Base-by-base conservation (phyloP, 2,113 vertebrate species). In the Brevimyrus niger region DNA sequence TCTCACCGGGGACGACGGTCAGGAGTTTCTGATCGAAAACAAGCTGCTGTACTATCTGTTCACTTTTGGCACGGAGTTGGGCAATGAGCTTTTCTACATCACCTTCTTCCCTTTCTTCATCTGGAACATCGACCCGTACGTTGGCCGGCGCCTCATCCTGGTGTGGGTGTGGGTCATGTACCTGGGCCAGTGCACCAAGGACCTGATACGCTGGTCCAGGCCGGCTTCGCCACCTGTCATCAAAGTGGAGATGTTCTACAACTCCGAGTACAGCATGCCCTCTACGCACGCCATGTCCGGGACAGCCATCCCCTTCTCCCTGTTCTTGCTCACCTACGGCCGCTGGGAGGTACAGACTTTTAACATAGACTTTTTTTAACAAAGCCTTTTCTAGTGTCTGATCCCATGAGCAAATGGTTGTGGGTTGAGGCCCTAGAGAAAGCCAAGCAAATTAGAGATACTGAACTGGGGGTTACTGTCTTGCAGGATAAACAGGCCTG, bases 101-200 rank as follows among this genome's bases (percentile, higher is more conserved):
- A 93, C 95, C 13, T 99, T 99, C 92, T 99, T 99, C 93, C 97
- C 98, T 2, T 98, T 97, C 94, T 93, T 97, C 90, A 95, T 97
- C 90, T 99, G 98, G 98, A 99, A 99, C 93, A 87, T 99, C 92
- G 98, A 99, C 94, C 93, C 96, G 3, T 96, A 96, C 87, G 95
- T 99, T 89, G 94, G 97, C 94, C 94, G 98, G 86, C 92, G 97
- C 92, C 95, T 99, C 8, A 95, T 99, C 92, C 94, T 97, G 91
- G 93, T 99, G 73, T 99, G 98, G 98, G 98, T 98, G 86, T 96
- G 97, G 97, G 98, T 98, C 92, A 99, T 99, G 98, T 99, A 98
- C 94, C 92, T 99, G 94, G 98, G 98, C 4, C 98, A 99, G 96
- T 98, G 97, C 94, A 98, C 98, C 91, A 99, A 99, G 94, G 98